phyloP scores from a whole-genome alignment of 2,888 invertebrate genomes.

The Pogonocherus hispidulus region DNA sequence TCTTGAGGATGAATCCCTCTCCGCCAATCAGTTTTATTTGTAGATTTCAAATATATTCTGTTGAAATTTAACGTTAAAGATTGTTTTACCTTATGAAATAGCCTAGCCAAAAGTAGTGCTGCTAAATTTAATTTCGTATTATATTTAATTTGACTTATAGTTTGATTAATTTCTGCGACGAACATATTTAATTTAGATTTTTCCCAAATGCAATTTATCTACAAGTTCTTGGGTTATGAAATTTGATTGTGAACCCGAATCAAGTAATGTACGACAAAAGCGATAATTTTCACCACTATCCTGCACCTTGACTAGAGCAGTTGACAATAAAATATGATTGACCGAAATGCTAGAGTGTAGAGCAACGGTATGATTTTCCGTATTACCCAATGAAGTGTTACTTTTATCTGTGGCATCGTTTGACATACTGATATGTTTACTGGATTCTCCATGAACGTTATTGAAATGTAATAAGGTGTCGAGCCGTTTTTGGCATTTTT shows the following conservation, averaged over 20 bases:
- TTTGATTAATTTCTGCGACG: not conserved
- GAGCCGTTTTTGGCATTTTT: not conserved
- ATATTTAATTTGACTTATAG: not conserved
- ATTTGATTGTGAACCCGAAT: slow-evolving; percentile 16
- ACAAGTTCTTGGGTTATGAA: slow-evolving; percentile 3
- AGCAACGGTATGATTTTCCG: not conserved
- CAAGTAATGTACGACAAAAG: slow-evolving; percentile 7
- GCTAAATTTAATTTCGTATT: not conserved
- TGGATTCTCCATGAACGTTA: not conserved
- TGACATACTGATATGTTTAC: not conserved
- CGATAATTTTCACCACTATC: not conserved
- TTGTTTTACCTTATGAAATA: slow-evolving; percentile 8
- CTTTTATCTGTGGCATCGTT: no score
- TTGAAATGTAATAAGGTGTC: not conserved
- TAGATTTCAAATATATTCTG: not conserved
- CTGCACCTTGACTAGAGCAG: not conserved
- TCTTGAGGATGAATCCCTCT: not conserved
- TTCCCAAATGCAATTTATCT: not conserved
- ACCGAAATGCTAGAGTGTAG: not conserved
- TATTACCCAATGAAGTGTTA: not conserved
- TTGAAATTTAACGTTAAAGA: not conserved
- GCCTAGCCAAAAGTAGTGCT: slow-evolving; percentile 11
- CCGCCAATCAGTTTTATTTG: not conserved
- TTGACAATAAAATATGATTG: slow-evolving; percentile 3
- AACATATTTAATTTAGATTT: slow-evolving; percentile 8